Evolutionary conservation across 2,888 invertebrate species (phyloP), one percentile per base, ranked within the genome.

Genomic region (Osmoderma eremita): DNA sequence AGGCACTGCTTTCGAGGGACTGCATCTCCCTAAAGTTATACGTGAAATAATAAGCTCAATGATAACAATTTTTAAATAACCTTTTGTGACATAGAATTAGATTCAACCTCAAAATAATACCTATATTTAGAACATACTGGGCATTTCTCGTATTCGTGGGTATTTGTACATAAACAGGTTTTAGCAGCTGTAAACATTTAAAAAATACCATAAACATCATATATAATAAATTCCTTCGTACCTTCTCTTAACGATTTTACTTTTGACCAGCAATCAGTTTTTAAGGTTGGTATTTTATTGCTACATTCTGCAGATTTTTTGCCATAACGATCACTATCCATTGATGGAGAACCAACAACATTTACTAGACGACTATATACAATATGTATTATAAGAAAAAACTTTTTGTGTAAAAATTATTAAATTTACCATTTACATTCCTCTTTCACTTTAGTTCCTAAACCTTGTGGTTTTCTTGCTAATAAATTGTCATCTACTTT

Each of bases 51-150:
- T 3, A 49, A 38, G n/a, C 12, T 13, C n/a, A n/a, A 36, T 13
- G 24, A 56, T 10, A 15, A 15, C 6, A 45, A 30, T 3, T 10
- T 12, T 1, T 13, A 12, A 15, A 48, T 17, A 51, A 66, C 61
- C 38, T 58, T 42, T 10, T 30, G 41, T 10, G 41, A 30, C 4
- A 20, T 4, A 17, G 63, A 49, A 42, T 38, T 45, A 22, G 53
- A 20, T 24, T 45, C 18, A 50, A 24, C 50, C 36, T 75, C 71
- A 65, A 77, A 77, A 64, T 75, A 75, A 64, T 70, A 69, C 50
- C 69, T 72, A 63, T 77, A 77, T 64, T 75, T 75, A 6, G 73
- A 61, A 63, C 76, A 77, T 4, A 77, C 72, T 1, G 72, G 70
- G 61, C 76, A 77, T 49, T 69, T 61, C 4, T 70, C 68, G 30